Evolutionary conservation across 2,888 invertebrate genomes (phyloP).

Genomic region (Nephrotoma guestfalica): DNA sequence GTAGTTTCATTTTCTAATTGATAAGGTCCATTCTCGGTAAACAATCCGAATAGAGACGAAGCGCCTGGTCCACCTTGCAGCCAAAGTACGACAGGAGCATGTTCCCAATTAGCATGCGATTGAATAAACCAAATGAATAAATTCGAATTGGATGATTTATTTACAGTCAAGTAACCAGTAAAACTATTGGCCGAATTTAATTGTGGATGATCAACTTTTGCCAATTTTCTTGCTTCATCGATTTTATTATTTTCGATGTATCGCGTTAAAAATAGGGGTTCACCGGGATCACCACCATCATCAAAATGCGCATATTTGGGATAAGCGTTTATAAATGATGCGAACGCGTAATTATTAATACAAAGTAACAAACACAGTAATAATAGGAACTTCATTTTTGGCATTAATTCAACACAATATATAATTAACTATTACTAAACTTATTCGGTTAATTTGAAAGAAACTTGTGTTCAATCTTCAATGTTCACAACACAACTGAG

Average conservation of each 20-base stretch:
- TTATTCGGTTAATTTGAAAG: neutral
- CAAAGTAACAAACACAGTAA: neutral
- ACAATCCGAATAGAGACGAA: conserved; percentile 40
- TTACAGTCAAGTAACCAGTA: conserved; percentile 65
- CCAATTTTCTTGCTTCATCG: conserved; percentile 42
- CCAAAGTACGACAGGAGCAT: conserved; percentile 43
- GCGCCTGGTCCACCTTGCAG: conserved; percentile 45
- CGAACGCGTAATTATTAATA: neutral
- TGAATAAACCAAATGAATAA: conserved; percentile 66
- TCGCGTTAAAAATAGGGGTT: conserved; percentile 62
- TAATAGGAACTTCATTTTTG: neutral
- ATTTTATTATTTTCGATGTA: conserved; percentile 55
- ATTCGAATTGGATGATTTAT: conserved; percentile 56
- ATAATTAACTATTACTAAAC: neutral
- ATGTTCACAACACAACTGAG: no score
- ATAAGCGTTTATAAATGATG: conserved; percentile 29
- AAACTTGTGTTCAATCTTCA: neutral
- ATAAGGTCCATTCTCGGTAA: conserved; percentile 50
- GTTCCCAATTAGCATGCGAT: conserved; percentile 27
- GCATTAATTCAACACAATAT: neutral
- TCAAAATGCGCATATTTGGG: conserved; percentile 22
- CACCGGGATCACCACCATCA: conserved; percentile 28
- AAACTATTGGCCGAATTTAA: conserved; percentile 49
- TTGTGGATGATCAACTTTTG: conserved; percentile 39
- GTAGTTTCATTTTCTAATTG: conserved; percentile 32